These are phyloP conservation scores for Pseudanteris insignis DNA, from an alignment of 2,888 invertebrate species.

Conservation along the genomic window DNA sequence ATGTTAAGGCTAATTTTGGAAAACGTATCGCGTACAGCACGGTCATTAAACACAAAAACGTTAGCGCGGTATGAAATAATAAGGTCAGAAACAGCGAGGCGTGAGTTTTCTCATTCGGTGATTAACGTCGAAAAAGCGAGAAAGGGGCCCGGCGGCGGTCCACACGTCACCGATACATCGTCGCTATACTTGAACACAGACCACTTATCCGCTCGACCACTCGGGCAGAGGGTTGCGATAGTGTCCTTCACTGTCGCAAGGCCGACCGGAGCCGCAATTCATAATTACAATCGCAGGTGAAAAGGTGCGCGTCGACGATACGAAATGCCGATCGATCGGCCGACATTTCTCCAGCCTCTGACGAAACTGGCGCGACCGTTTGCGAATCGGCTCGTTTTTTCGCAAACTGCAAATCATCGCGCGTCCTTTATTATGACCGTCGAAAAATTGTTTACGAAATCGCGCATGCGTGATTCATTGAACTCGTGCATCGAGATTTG, in stretches of 20 bases:
- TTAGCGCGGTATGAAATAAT: too few relatives aligned
- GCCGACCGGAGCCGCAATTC: constrained; percentile 38
- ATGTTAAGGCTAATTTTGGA: too few relatives aligned
- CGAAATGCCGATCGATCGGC: constrained; percentile 34
- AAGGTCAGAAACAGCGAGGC: too few relatives aligned
- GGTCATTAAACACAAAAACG: too few relatives aligned
- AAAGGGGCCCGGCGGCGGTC: too few relatives aligned
- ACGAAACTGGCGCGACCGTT: constrained; percentile 27
- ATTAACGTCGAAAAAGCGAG: too few relatives aligned
- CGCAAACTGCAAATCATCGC: constrained; percentile 13
- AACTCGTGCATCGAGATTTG: constrained; percentile 4
- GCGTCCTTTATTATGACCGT: background rate
- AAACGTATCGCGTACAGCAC: too few relatives aligned
- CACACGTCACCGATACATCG: constrained; percentile 5
- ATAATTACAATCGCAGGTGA: constrained; percentile 37
- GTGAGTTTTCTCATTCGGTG: too few relatives aligned
- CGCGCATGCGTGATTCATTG: constrained; percentile 7
- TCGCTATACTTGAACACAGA: constrained; percentile 18
- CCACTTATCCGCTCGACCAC: constrained; percentile 8
- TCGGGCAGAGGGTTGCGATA: constrained; percentile 26
- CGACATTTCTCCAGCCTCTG: constrained; percentile 33
- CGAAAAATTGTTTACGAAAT: constrained; percentile 16
- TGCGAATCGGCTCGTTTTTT: constrained; percentile 6
- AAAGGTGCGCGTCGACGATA: constrained; percentile 19
- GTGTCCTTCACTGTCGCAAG: constrained; percentile 41